Percentiles rank a stretch among this genome's conserved stretches.
These are phyloP conservation scores for Crypturellus tataupa DNA, from an alignment of 2,797 vertebrate species.

Conservation along the genomic window DNA sequence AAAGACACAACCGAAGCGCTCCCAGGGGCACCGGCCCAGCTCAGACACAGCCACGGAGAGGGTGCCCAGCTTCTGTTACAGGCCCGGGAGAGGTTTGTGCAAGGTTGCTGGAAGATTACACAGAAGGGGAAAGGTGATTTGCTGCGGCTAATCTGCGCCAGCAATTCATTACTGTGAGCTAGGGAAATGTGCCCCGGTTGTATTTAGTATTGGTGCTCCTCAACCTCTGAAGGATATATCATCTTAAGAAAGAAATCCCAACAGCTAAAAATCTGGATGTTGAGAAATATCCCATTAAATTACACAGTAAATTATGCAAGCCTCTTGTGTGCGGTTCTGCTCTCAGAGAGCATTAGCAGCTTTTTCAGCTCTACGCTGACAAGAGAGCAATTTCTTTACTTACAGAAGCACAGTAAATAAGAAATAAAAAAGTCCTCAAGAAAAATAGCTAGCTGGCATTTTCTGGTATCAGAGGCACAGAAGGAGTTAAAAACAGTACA, in stretches of 20 bases:
- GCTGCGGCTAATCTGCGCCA: background rate
- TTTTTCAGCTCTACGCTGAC: background rate
- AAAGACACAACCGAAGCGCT: conserved; percentile 20
- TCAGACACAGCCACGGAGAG: background rate
- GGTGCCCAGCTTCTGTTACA: conserved; percentile 30
- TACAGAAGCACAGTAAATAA: conserved; percentile 16
- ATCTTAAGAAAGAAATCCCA: conserved; percentile 15
- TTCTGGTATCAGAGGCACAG: conserved; percentile 14
- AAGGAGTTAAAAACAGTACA: background rate
- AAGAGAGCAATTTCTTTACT: background rate
- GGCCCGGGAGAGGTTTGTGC: background rate
- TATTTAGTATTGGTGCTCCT: background rate
- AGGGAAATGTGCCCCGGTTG: background rate
- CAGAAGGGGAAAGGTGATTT: background rate
- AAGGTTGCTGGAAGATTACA: background rate
- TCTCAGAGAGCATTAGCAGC: conserved; percentile 27
- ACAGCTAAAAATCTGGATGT: conserved; percentile 15
- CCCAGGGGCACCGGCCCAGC: background rate
- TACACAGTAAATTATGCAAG: conserved; percentile 28
- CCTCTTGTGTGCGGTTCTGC: conserved; percentile 36
- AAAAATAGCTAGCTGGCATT: background rate
- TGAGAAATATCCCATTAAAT: conserved; percentile 32
- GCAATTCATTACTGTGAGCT: background rate
- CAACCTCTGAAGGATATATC: background rate
- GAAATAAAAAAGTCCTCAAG: conserved; percentile 8